Percentiles rank a stretch among this genome's conserved stretches.
Conservation (phyloP, 2,113 vertebrate genomes). For the Merops nubicus region DNA sequence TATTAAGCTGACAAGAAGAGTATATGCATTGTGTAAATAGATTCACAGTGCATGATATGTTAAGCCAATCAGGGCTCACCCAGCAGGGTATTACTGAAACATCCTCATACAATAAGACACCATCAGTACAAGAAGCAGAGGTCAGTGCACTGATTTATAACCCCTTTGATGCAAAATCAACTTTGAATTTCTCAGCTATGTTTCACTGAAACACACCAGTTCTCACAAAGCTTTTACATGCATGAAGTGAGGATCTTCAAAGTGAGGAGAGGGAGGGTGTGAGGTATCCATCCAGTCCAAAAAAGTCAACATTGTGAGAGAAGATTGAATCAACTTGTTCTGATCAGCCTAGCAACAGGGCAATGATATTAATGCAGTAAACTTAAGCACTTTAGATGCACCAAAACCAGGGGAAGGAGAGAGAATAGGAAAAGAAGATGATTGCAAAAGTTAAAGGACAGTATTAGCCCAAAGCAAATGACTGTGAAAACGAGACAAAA, state of each 20-base stretch:
- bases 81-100: background rate
- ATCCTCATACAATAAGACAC: background rate
- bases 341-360: background rate
- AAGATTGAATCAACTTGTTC: background rate
- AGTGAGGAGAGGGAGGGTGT: accelerated
- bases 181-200: accelerated
- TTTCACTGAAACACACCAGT: background rate
- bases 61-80: background rate
- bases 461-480: background rate
- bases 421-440: background rate
- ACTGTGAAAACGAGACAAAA: background rate
- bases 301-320: background rate
- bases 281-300: background rate
- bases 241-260: background rate
- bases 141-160: background rate
- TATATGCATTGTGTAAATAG: background rate
- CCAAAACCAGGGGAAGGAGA: background rate
- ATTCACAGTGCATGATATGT: background rate
- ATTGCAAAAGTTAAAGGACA: background rate
- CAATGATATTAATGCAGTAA: background rate
- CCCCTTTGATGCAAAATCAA: background rate
- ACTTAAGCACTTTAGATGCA: background rate
- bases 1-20: background rate
- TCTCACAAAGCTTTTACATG: background rate
- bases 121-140: background rate